These are phyloP conservation scores for Danio jaintianensis DNA, from an alignment of 2,797 vertebrate species.

Conservation along the genomic window DNA sequence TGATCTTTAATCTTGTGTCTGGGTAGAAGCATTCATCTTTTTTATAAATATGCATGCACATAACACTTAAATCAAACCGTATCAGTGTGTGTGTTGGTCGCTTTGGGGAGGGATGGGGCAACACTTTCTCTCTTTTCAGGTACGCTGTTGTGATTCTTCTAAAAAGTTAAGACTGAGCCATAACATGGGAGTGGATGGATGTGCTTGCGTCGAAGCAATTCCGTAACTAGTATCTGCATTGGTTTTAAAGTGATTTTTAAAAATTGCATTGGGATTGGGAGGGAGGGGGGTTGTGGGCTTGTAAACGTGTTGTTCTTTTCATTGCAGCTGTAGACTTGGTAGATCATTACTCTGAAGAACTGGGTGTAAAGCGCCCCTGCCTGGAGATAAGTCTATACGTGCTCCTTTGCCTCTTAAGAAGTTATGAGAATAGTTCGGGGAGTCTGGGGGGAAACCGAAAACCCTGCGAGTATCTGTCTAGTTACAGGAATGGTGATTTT, in stretches of 20 bases:
- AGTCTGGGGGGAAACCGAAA: background rate
- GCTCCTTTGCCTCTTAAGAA: background rate
- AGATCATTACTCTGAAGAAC: conserved; percentile 15
- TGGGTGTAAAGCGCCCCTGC: conserved; percentile 25
- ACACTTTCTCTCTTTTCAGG: conserved; percentile 79
- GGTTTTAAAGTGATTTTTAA: background rate
- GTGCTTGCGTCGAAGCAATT: conserved; percentile 19
- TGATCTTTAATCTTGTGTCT: conserved; percentile 70
- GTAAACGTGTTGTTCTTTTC: conserved; percentile 71
- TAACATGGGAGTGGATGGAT: conserved; percentile 68
- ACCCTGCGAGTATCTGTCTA: conserved; percentile 50
- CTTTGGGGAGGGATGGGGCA: conserved; percentile 69
- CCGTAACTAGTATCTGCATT: conserved; percentile 7
- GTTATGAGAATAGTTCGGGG: background rate
- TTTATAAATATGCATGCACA: conserved; percentile 76
- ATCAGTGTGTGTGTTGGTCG: conserved; percentile 29
- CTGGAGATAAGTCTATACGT: conserved; percentile 48
- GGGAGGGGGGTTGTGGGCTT: conserved; percentile 52
- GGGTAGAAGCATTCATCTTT: conserved; percentile 71
- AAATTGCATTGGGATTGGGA: conserved; percentile 34
- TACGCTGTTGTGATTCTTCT: conserved; percentile 66
- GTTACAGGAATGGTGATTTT: conserved; percentile 54
- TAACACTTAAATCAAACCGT: conserved; percentile 67
- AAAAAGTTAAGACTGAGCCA: conserved; percentile 67
- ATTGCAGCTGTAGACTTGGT: conserved; percentile 69